Conservation (phyloP, 2,797 vertebrate genomes). For the Morus bassanus region DNA sequence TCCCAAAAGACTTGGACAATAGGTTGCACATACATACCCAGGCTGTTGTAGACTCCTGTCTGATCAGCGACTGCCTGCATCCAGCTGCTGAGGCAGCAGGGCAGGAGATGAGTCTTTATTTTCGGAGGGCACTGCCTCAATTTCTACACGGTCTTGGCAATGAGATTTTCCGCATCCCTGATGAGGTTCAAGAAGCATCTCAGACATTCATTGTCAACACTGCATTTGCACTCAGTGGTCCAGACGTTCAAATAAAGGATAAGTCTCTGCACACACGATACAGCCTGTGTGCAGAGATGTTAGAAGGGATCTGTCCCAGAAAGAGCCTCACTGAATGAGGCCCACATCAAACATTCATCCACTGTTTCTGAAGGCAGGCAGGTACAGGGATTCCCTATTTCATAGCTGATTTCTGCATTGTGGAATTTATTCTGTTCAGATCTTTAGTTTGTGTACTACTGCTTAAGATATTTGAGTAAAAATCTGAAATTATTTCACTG, state of each 20-base stretch:
- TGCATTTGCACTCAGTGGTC: not conserved
- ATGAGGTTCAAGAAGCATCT: not conserved
- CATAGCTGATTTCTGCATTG: not conserved
- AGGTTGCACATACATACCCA: not conserved
- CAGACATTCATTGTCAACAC: not conserved
- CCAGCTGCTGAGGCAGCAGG: not conserved
- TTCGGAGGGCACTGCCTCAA: not conserved
- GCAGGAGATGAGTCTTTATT: not conserved
- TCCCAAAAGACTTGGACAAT: not conserved
- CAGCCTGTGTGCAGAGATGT: not conserved
- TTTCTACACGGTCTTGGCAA: accelerated
- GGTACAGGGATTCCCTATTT: not conserved
- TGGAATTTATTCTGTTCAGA: not conserved
- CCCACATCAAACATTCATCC: not conserved
- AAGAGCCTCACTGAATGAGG: not conserved
- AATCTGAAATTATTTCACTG: not conserved
- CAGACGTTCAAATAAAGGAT: not conserved
- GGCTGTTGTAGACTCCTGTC: not conserved
- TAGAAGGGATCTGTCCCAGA: not conserved
- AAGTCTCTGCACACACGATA: not conserved
- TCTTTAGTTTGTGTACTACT: not conserved
- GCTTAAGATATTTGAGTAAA: not conserved
- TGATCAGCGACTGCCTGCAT: not conserved
- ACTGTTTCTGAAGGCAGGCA: not conserved
- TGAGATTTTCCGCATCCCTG: not conserved